phyloP scores from a whole-genome alignment of 2,113 vertebrate genomes.

The Saguinus midas region DNA sequence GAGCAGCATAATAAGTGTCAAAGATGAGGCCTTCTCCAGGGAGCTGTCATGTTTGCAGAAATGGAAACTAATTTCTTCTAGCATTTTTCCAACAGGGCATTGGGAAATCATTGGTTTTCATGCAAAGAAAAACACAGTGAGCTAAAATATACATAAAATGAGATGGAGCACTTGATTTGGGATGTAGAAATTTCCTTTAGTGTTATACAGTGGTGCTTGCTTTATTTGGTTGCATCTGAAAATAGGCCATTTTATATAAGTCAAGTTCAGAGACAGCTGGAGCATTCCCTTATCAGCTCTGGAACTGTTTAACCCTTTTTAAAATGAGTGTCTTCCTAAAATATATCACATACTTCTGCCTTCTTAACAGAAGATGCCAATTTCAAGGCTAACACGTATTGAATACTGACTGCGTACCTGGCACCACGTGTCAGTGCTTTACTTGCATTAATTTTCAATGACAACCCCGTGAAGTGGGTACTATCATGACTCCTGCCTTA shows the following conservation, averaged over 20 bases:
- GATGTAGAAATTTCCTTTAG: neutral
- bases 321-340: neutral
- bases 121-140: neutral
- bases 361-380: neutral
- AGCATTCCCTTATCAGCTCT: neutral
- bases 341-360: neutral
- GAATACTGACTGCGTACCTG: neutral
- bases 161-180: neutral
- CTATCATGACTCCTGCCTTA: neutral
- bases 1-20: rapidly evolving
- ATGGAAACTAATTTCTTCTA: neutral
- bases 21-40: neutral
- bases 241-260: conserved; percentile 12
- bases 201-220: neutral
- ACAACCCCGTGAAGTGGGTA: neutral
- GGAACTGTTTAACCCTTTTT: neutral
- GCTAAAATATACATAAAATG: neutral
- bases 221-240: neutral
- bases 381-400: neutral
- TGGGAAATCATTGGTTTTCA: neutral
- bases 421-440: neutral
- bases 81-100: neutral
- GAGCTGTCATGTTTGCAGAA: neutral
- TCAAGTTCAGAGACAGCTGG: neutral
- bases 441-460: neutral